Evolutionary conservation across 37 sponge, comb jelly and placozoan species (phyloP), one percentile per base, ranked within the genome.

Genomic region (Chondrosia reniformis): DNA sequence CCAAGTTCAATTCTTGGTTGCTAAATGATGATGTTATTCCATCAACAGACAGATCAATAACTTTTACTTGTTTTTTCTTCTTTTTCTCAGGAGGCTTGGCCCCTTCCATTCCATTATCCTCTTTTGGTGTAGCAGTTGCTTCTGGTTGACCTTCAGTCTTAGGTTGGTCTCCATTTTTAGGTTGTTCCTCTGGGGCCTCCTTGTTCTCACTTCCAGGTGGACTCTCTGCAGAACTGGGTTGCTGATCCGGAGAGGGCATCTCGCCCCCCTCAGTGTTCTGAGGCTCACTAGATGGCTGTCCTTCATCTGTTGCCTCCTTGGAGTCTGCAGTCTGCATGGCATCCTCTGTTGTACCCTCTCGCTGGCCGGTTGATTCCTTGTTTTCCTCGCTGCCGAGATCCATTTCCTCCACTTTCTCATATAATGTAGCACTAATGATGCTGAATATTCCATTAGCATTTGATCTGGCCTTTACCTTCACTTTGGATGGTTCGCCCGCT

Each of bases 401-500:
- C 15, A 54, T 45, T 10, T 54, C 74, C n/a, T 45, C 40, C 45
- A 81, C 36, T 66, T 87, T 95, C 83, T 93, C 92, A 22, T 89
- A 76, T 55, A 93, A 56, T 19, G 84, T 82, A 15, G 94, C 96
- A 19, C 63, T 67, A 57, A 83, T 84, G 40, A 99, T 71, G 10
- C 24, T 62, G 74, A 99, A 89, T 8, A 96, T 79, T 0, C 99
- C 94, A 78, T 96, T 94, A 31, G 84, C 93, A 74, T 90, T 93
- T 67, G 93, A 43, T 4, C 94, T 83, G 9, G 92, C 92, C 66
- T 93, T 99, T 31, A 99, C 92, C 63, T 99, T 99, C 45, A 99
- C 79, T 67, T 95, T 96, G 22, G 89, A 76, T 9, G 87, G 73
- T 0, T 96, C 89, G 12, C 92, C 94, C 13, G 84, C 88, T 31